phyloP scores from a whole-genome alignment of 2,888 invertebrate genomes.

The Eristalis pertinax region DNA sequence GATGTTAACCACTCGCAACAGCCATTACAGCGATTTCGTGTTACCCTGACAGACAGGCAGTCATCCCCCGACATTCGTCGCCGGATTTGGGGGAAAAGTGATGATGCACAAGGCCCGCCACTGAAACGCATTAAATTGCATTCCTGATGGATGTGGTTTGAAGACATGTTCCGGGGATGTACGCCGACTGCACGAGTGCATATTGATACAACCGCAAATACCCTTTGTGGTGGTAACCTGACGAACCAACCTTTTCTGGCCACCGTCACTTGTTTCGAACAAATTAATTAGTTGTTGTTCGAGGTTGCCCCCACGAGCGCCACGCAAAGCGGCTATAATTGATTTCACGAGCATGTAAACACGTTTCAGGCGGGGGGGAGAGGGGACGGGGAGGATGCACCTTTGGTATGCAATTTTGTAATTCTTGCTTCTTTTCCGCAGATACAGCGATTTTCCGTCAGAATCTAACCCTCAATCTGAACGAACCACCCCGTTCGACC shows the following conservation, averaged over 20 bases:
- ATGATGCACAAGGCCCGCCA: conserved; percentile 11
- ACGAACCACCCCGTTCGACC: conserved; percentile 81
- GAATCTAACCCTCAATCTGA: conserved; percentile 89
- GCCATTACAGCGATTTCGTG: conserved; percentile 51
- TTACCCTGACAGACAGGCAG: conserved; percentile 27
- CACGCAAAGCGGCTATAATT: conserved; percentile 56
- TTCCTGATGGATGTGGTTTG: conserved; percentile 67
- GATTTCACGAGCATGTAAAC: conserved; percentile 32
- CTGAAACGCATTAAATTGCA: conserved; percentile 53
- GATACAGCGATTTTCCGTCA: conserved; percentile 85
- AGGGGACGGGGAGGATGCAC: not conserved
- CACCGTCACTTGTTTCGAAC: conserved; percentile 42
- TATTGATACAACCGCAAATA: conserved; percentile 53
- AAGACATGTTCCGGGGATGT: conserved; percentile 51
- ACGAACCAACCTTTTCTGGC: conserved; percentile 22
- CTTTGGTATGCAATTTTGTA: not conserved
- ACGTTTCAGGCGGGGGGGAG: too few relatives aligned
- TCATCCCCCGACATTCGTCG: too few relatives aligned
- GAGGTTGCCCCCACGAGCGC: not conserved
- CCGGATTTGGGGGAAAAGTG: too few relatives aligned
- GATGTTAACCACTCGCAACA: conserved; percentile 51
- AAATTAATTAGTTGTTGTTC: conserved; percentile 71
- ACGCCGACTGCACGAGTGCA: conserved; percentile 19
- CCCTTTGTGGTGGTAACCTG: conserved; percentile 43
- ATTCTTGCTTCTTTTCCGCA: conserved; percentile 75